These are phyloP conservation scores for Caenorhabditis latens DNA, from an alignment of 1,140 invertebrate species.

Conservation along the genomic window DNA sequence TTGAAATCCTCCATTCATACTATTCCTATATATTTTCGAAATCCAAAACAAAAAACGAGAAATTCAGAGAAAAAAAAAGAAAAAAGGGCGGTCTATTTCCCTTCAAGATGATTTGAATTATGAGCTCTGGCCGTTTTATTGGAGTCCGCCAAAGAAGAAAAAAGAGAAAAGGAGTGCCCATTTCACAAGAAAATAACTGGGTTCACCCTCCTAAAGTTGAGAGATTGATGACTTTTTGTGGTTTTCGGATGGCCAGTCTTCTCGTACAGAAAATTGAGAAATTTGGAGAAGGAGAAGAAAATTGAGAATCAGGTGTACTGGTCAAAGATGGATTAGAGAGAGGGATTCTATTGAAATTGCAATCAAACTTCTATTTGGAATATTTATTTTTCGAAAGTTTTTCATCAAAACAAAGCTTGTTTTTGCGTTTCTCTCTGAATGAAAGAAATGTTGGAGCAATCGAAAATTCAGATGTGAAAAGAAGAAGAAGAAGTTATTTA, in stretches of 20 bases:
- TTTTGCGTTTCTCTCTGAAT: not conserved
- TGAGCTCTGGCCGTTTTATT: constrained; percentile 47
- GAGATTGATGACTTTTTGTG: constrained; percentile 47
- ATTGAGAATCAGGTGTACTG: not conserved
- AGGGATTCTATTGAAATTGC: not conserved
- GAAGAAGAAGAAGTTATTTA: too few species aligned
- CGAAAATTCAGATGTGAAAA: not conserved
- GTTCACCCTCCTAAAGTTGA: constrained; percentile 30
- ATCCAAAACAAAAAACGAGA: not conserved
- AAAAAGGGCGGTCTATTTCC: constrained; percentile 13
- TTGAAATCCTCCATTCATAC: not conserved
- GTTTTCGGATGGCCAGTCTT: not conserved
- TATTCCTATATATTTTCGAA: not conserved
- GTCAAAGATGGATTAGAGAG: not conserved
- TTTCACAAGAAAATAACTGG: constrained; percentile 32
- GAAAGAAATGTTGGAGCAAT: not conserved
- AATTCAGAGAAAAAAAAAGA: not conserved
- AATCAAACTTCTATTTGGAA: constrained; percentile 28
- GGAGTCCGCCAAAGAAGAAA: constrained; percentile 10
- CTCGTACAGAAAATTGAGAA: not conserved
- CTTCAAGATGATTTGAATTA: constrained; percentile 52
- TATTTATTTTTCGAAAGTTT: too few species aligned
- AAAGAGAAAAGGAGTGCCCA: not conserved
- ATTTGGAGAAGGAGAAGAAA: not conserved
- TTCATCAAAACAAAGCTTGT: constrained; percentile 5